Evolutionary conservation across 2,888 invertebrate genomes (phyloP).

Genomic region (Leptopilina myrica): DNA sequence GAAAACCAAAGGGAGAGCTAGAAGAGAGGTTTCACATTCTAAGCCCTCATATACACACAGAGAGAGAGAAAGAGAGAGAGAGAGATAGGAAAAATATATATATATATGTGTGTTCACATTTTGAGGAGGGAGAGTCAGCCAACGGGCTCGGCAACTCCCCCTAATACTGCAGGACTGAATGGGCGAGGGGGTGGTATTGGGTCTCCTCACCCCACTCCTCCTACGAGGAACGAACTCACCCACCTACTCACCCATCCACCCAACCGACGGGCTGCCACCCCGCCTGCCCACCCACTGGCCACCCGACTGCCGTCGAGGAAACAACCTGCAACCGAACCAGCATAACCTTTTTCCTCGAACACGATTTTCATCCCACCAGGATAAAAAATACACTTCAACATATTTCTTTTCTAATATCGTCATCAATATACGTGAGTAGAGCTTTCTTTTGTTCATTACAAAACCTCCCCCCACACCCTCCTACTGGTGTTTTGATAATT

Average conservation of each 20-base stretch:
- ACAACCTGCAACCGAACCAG: conserved; percentile 75
- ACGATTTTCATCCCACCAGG: conserved; percentile 61
- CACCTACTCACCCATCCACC: conserved; percentile 68
- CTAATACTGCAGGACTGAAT: conserved; percentile 67
- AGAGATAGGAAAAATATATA: background rate
- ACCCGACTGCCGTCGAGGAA: conserved; percentile 76
- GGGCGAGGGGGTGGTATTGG: conserved; percentile 71
- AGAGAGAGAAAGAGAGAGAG: no score
- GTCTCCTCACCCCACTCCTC: conserved; percentile 73
- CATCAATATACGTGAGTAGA: conserved; percentile 37
- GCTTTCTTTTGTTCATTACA: background rate
- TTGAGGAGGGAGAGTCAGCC: conserved; percentile 56
- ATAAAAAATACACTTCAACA: no score
- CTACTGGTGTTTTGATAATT: background rate
- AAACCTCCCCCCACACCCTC: no score
- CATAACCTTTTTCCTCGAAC: conserved; percentile 67
- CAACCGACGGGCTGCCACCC: conserved; percentile 72
- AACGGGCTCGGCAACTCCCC: conserved; percentile 67
- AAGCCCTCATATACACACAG: conserved; percentile 39
- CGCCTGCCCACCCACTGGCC: conserved; percentile 76
- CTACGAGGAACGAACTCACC: conserved; percentile 59
- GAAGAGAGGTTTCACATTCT: conserved; percentile 7
- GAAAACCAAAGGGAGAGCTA: conserved; percentile 37
- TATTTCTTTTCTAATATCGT: no score
- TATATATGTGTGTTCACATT: conserved; percentile 33